A percentile compares a stretch with the other conserved stretches of the same genome.
phyloP scores from a whole-genome alignment of 2,797 vertebrate species.

The Carcharodon carcharias region DNA sequence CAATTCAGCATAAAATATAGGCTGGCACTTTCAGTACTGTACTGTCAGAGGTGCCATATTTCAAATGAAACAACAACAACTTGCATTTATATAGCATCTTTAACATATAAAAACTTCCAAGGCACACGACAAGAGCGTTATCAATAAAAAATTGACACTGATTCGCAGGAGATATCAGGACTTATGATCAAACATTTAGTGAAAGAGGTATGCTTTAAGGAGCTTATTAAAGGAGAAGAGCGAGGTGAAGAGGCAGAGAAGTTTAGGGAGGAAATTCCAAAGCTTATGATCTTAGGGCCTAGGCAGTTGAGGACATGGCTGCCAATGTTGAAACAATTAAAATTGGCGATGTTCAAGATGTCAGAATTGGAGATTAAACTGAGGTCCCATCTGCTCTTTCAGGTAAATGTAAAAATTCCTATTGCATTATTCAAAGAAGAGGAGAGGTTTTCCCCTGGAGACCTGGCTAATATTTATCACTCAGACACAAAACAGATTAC shows the following conservation, averaged over 20 bases:
- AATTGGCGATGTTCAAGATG: background rate
- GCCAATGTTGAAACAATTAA: background rate
- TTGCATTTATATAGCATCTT: background rate
- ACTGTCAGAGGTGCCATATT: background rate
- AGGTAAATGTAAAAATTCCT: background rate
- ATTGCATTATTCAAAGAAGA: background rate
- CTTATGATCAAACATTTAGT: background rate
- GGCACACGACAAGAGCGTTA: background rate
- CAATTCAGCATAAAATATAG: background rate
- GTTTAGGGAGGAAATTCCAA: background rate
- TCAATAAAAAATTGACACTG: background rate
- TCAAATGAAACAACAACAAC: background rate
- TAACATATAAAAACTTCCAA: background rate
- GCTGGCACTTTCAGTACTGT: background rate
- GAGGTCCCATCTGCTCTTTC: background rate
- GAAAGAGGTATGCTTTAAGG: background rate
- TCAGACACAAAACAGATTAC: background rate
- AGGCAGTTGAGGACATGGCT: background rate
- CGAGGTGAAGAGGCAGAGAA: background rate
- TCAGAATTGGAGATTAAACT: background rate
- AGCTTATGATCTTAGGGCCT: background rate
- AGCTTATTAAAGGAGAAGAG: background rate
- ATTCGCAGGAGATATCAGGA: background rate
- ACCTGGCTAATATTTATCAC: background rate
- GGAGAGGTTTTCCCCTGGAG: background rate